These are phyloP conservation scores for Philaenus spumarius DNA, from an alignment of 1,140 invertebrate genomes.

Conservation along the genomic window DNA sequence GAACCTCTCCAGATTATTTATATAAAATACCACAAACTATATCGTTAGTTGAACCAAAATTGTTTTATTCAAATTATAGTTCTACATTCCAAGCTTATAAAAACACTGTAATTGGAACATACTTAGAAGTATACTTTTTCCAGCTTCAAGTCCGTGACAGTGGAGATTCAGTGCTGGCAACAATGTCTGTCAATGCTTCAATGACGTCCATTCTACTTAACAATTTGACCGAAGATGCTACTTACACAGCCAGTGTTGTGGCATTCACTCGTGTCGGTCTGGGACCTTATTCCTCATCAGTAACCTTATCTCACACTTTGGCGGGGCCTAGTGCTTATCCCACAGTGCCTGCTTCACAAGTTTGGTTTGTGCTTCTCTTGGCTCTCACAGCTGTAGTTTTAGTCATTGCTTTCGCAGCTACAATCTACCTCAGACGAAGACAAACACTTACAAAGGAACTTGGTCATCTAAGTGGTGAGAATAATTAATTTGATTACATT, in stretches of 20 bases:
- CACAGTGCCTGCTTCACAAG: conserved; percentile 45
- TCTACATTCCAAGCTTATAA: too few relatives aligned
- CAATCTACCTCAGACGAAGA: conserved; percentile 51
- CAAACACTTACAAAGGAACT: conserved; percentile 39
- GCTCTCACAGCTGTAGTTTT: conserved; percentile 58
- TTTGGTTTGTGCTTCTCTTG: conserved; percentile 68
- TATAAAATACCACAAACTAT: too few relatives aligned
- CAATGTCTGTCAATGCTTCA: conserved; percentile 63
- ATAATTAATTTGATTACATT: too few relatives aligned
- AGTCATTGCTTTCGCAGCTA: conserved; percentile 53
- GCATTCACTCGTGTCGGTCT: conserved; percentile 61
- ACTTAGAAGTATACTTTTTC: too few relatives aligned
- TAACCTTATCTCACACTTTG: too few relatives aligned
- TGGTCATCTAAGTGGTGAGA: background rate
- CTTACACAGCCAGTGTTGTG: conserved; percentile 65
- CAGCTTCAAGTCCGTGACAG: conserved; percentile 57
- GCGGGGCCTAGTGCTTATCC: background rate
- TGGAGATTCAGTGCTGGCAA: conserved; percentile 49
- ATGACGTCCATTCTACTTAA: conserved; percentile 64
- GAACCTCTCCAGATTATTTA: too few relatives aligned
- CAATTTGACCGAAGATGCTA: conserved; percentile 58
- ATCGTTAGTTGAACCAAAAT: too few relatives aligned
- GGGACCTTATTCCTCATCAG: conserved; percentile 43
- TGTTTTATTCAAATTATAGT: too few relatives aligned
- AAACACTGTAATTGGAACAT: too few relatives aligned